A percentile compares a stretch with the other conserved stretches of the same genome.
phyloP scores from a whole-genome alignment of 2,888 invertebrate species.

The Eupeodes latifasciatus region DNA sequence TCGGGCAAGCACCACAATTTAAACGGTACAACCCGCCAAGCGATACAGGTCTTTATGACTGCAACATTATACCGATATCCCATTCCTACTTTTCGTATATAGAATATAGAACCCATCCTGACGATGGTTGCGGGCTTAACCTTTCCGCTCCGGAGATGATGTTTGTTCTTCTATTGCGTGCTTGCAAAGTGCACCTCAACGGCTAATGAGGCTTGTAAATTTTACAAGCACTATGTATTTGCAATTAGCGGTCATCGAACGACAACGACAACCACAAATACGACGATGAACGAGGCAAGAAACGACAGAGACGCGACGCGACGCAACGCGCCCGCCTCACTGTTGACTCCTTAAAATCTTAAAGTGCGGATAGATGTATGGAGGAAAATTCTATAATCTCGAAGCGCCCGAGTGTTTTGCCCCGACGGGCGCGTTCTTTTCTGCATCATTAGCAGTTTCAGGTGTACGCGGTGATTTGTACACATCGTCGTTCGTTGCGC shows the following conservation, averaged over 20 bases:
- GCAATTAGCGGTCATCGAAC: slow-evolving; percentile 70
- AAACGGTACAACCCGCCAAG: slow-evolving; percentile 70
- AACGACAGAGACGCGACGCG: too few species aligned
- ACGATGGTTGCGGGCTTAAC: slow-evolving; percentile 50
- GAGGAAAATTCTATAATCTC: slow-evolving; percentile 23
- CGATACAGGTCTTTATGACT: slow-evolving; percentile 69
- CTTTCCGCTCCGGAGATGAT: slow-evolving; percentile 60
- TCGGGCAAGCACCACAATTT: slow-evolving; percentile 50
- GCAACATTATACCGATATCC: slow-evolving; percentile 17
- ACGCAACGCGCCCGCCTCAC: neutral
- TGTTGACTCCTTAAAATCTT: slow-evolving; percentile 24
- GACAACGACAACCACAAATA: slow-evolving; percentile 15
- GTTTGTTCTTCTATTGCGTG: slow-evolving; percentile 60
- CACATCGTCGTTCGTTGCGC: slow-evolving; percentile 4
- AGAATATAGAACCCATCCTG: slow-evolving; percentile 3
- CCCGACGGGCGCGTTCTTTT: slow-evolving; percentile 61
- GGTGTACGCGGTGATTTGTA: slow-evolving; percentile 71
- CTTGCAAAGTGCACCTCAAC: slow-evolving; percentile 56
- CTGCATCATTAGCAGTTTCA: slow-evolving; percentile 71
- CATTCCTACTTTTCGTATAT: neutral
- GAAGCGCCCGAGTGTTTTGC: slow-evolving; percentile 38
- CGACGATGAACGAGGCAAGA: too few species aligned
- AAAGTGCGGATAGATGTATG: slow-evolving; percentile 2
- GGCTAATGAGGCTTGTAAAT: slow-evolving; percentile 75
- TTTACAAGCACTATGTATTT: slow-evolving; percentile 73